These are phyloP conservation scores for Lepidocyrtoides sp. DNA, from an alignment of 2,888 invertebrate genomes.

Conservation along the genomic window DNA sequence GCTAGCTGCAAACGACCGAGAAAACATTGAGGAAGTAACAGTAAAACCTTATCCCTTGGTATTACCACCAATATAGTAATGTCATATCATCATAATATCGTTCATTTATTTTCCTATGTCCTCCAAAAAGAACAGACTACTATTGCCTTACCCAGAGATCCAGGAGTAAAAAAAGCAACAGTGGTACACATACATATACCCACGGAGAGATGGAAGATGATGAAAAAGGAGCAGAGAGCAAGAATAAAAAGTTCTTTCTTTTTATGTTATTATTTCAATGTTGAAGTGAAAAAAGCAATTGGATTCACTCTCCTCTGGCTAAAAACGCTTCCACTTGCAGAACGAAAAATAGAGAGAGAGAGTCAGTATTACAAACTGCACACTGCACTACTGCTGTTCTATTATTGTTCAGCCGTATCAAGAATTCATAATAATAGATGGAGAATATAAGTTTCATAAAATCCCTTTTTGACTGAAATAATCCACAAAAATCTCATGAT, in stretches of 20 bases:
- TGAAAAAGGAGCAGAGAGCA: slow-evolving; percentile 45
- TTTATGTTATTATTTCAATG: slow-evolving; percentile 69
- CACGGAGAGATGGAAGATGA: slow-evolving; percentile 1
- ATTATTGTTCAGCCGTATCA: slow-evolving; percentile 19
- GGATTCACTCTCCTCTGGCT: slow-evolving; percentile 53
- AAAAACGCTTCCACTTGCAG: slow-evolving; percentile 32
- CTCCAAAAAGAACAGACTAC: neutral
- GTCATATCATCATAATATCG: slow-evolving; percentile 74
- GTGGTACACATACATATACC: slow-evolving; percentile 27
- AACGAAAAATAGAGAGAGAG: neutral
- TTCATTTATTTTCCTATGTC: slow-evolving; percentile 60
- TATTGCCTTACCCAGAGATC: slow-evolving; percentile 1
- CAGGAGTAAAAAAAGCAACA: slow-evolving; percentile 37
- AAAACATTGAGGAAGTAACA: slow-evolving; percentile 74
- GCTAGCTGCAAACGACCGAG: slow-evolving; percentile 74
- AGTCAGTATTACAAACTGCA: neutral
- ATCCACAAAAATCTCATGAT: slow-evolving; percentile 63
- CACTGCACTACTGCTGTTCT: neutral
- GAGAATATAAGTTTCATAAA: slow-evolving; percentile 2
- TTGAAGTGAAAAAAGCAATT: slow-evolving; percentile 73
- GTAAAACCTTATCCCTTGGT: slow-evolving; percentile 72
- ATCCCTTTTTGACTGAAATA: slow-evolving; percentile 56
- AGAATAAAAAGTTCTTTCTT: slow-evolving; percentile 60
- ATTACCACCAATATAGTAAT: slow-evolving; percentile 75
- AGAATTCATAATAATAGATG: slow-evolving; percentile 6